These are phyloP conservation scores for Rhagium mordax DNA, from an alignment of 2,888 invertebrate genomes.

Conservation along the genomic window DNA sequence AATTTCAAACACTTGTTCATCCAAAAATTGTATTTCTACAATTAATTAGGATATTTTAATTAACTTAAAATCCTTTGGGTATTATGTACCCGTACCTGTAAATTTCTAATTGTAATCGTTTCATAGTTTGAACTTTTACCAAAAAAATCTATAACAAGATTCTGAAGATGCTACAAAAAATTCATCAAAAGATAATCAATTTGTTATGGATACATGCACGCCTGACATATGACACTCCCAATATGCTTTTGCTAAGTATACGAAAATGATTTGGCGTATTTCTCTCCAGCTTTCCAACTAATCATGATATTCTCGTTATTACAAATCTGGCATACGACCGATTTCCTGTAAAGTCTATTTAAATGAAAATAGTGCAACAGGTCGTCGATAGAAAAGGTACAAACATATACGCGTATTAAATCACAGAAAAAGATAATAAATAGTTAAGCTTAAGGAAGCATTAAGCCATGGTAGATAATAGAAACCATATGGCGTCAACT, in stretches of 20 bases:
- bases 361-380: background rate
- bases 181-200: conserved; percentile 19
- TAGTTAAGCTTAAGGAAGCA: background rate
- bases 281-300: background rate
- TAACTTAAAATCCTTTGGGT: no score
- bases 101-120: no score
- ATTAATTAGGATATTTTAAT: no score
- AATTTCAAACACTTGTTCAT: no score
- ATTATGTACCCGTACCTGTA: no score
- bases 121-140: background rate
- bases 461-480: background rate
- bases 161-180: background rate
- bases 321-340: conserved; percentile 6
- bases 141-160: background rate
- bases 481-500: background rate
- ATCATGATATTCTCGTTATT: background rate
- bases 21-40: no score
- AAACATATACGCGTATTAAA: background rate
- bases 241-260: conserved; percentile 8
- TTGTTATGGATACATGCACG: conserved; percentile 13
- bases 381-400: background rate
- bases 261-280: conserved; percentile 25
- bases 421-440: background rate
- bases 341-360: conserved; percentile 1
- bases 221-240: conserved; percentile 2